Conservation (phyloP, 2,797 vertebrate species). For the Paratrypauchen microcephalus region DNA sequence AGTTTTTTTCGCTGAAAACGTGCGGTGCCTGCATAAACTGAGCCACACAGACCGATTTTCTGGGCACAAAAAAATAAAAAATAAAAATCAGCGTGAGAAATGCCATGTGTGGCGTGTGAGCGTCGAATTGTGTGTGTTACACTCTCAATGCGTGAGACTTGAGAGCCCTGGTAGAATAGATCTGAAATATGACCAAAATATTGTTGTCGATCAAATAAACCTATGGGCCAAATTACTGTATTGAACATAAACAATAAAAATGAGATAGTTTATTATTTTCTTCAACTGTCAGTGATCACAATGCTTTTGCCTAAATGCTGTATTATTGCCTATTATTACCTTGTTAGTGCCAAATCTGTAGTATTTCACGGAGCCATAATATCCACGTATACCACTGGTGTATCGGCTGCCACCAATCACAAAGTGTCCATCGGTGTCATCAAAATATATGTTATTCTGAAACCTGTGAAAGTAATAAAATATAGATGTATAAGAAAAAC, state of each 20-base stretch:
- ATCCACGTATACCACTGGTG: conserved; percentile 80
- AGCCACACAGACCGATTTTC: too few species aligned
- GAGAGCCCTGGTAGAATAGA: too few species aligned
- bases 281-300: not conserved
- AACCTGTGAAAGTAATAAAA: conserved; percentile 72
- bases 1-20: too few species aligned
- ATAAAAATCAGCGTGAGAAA: too few species aligned
- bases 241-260: not conserved
- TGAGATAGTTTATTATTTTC: not conserved
- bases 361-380: conserved; percentile 87
- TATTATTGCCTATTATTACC: conserved; percentile 37
- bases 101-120: too few species aligned
- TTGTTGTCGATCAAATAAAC: too few species aligned
- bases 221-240: too few species aligned
- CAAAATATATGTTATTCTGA: conserved; percentile 75
- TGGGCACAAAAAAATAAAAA: too few species aligned
- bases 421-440: conserved; percentile 90
- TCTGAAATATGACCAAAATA: too few species aligned
- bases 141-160: too few species aligned
- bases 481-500: not conserved
- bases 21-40: too few species aligned
- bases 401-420: conserved; percentile 86
- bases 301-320: not conserved
- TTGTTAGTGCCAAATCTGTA: conserved; percentile 79
- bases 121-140: too few species aligned